These are phyloP conservation scores for Sitta europaea DNA, from an alignment of 2,113 vertebrate species.

Conservation along the genomic window DNA sequence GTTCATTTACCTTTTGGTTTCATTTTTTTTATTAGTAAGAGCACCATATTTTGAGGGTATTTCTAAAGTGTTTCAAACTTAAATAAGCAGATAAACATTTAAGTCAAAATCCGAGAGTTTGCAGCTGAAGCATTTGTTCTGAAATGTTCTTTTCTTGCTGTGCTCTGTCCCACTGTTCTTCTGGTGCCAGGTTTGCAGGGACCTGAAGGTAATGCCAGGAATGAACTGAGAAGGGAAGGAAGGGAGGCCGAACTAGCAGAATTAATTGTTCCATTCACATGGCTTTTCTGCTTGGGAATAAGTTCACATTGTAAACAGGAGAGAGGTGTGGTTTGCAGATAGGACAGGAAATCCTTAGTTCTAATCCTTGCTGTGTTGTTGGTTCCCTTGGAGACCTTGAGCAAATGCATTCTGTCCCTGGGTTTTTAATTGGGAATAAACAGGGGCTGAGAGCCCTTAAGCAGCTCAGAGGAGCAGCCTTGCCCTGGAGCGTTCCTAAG, in stretches of 20 bases:
- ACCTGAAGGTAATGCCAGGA: conserved; percentile 27
- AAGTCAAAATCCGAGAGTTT: background rate
- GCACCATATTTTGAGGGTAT: background rate
- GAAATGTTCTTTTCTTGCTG: background rate
- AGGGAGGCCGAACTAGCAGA: conserved; percentile 46
- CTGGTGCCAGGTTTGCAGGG: background rate
- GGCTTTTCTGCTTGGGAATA: conserved; percentile 47
- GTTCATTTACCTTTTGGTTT: background rate
- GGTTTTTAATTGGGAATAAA: background rate
- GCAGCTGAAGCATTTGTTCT: background rate
- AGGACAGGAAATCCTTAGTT: conserved; percentile 62
- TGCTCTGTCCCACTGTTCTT: background rate
- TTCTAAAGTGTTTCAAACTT: background rate
- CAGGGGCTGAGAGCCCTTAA: background rate
- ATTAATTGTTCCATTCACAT: conserved; percentile 65
- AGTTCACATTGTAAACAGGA: conserved; percentile 60
- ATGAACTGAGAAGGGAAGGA: conserved; percentile 54
- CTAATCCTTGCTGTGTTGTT: conserved; percentile 29
- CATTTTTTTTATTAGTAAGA: background rate
- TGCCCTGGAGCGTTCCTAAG: background rate
- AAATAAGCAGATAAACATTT: background rate
- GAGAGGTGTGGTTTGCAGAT: conserved; percentile 62
- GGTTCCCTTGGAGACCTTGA: conserved; percentile 24
- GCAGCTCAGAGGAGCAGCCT: background rate
- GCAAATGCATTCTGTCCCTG: background rate